A percentile compares a stretch with the other conserved stretches of the same genome.
phyloP scores from a whole-genome alignment of 1,140 invertebrate species.

The Penaeus chinensis region DNA sequence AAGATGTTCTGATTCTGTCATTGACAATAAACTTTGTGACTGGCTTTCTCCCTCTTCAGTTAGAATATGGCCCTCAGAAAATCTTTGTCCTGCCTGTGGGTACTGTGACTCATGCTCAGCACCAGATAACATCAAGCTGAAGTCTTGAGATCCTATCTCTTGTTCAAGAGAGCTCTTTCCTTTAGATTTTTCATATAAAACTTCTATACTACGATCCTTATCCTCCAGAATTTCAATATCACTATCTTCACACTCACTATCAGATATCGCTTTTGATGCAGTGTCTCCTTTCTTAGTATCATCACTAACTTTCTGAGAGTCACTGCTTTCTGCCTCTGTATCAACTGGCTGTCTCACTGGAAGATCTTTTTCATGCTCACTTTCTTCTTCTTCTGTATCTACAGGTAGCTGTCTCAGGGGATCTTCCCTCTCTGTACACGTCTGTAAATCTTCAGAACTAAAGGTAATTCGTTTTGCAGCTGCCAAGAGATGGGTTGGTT shows the following conservation, averaged over 20 bases:
- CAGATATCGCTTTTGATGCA: neutral
- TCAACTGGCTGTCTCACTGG: constrained; percentile 10
- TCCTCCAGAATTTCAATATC: constrained; percentile 53
- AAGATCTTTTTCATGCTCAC: neutral
- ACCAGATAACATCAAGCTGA: constrained; percentile 37
- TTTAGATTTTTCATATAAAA: constrained; percentile 44
- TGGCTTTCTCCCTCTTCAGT: constrained; percentile 14
- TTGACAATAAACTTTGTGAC: constrained; percentile 21
- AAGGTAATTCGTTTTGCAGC: constrained; percentile 4
- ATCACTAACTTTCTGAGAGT: constrained; percentile 10
- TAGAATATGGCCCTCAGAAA: constrained; percentile 17
- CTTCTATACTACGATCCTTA: constrained; percentile 46
- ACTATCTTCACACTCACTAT: constrained; percentile 29
- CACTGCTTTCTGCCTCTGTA: constrained; percentile 31
- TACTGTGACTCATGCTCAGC: constrained; percentile 27
- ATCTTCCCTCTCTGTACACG: neutral
- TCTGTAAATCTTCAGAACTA: neutral
- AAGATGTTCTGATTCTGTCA: constrained; percentile 29
- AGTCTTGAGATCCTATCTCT: constrained; percentile 43
- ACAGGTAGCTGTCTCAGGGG: neutral
- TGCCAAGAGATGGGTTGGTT: neutral
- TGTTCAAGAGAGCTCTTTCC: constrained; percentile 6
- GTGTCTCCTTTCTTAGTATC: neutral
- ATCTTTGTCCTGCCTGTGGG: neutral
- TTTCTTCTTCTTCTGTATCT: constrained; percentile 29